phyloP scores from a whole-genome alignment of 2,113 vertebrate species.

The Mionectes macconnelli region DNA sequence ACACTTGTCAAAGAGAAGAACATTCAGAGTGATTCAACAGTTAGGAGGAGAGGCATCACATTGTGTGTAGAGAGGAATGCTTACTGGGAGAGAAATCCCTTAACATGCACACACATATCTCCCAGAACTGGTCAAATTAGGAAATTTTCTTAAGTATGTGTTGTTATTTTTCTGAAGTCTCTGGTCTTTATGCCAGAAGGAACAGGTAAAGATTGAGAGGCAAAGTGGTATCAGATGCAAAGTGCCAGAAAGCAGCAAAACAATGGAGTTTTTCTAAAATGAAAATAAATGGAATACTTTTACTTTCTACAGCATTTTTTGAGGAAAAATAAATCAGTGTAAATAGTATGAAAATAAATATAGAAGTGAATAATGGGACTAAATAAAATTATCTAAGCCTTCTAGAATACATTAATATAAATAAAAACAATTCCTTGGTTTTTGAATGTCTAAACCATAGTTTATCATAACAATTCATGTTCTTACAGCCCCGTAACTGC shows the following conservation, averaged over 20 bases:
- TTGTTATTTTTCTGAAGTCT: not conserved
- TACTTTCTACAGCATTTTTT: not conserved
- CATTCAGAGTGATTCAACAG: not conserved
- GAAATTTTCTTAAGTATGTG: not conserved
- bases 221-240: not conserved
- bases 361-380: not conserved
- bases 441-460: not conserved
- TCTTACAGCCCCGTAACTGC: not conserved
- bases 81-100: not conserved
- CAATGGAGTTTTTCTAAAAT: not conserved
- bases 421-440: not conserved
- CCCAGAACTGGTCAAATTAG: not conserved
- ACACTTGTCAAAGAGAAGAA: not conserved
- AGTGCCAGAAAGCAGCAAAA: not conserved
- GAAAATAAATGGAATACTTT: not conserved
- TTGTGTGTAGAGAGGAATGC: not conserved
- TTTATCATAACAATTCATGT: not conserved
- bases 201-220: not conserved
- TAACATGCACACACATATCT: not conserved
- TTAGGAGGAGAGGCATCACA: not conserved
- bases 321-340: not conserved
- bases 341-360: not conserved
- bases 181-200: not conserved
- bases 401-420: not conserved
- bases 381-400: not conserved